A percentile compares a stretch with the other conserved stretches of the same genome.
These are phyloP conservation scores for Calyptommatus sinebrachiatus DNA, from an alignment of 2,113 vertebrate genomes.

Conservation along the genomic window DNA sequence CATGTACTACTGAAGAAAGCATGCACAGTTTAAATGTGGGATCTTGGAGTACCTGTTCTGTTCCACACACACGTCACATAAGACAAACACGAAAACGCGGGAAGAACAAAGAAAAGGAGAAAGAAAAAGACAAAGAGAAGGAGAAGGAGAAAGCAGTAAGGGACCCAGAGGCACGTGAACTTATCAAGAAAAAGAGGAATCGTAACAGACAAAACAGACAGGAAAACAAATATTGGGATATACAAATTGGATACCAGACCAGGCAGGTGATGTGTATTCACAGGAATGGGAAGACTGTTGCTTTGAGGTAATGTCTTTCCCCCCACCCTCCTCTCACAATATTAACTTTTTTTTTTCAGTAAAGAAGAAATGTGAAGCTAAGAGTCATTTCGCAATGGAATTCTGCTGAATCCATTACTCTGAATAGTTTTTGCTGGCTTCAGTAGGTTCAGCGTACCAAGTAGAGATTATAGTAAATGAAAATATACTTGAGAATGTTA, in stretches of 20 bases:
- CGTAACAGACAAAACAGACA: conserved; percentile 90
- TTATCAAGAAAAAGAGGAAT: conserved; percentile 93
- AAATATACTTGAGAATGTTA: too few relatives aligned
- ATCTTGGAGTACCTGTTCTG: conserved; percentile 79
- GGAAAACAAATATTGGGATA: conserved; percentile 91
- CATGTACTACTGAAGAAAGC: conserved; percentile 79
- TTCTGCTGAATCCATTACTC: neutral
- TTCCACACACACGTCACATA: conserved; percentile 70
- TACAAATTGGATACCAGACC: conserved; percentile 93
- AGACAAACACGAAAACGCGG: conserved; percentile 82
- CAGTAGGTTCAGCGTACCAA: too few relatives aligned
- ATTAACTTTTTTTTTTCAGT: neutral
- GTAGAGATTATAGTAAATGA: too few relatives aligned
- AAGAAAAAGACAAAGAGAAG: conserved; percentile 78
- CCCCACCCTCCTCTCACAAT: conserved; percentile 7
- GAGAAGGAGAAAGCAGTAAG: conserved; percentile 76
- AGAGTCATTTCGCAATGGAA: neutral
- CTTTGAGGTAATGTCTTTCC: conserved; percentile 77
- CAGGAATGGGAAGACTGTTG: conserved; percentile 83
- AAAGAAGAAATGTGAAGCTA: neutral
- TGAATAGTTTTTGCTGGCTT: too few relatives aligned
- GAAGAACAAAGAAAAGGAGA: conserved; percentile 84
- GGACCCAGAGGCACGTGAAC: conserved; percentile 89
- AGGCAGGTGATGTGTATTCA: conserved; percentile 86
- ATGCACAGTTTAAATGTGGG: conserved; percentile 85